A percentile compares a stretch with the other conserved stretches of the same genome.
Conservation (phyloP, 2,113 vertebrate species). For the Erythrolamprus reginae region DNA sequence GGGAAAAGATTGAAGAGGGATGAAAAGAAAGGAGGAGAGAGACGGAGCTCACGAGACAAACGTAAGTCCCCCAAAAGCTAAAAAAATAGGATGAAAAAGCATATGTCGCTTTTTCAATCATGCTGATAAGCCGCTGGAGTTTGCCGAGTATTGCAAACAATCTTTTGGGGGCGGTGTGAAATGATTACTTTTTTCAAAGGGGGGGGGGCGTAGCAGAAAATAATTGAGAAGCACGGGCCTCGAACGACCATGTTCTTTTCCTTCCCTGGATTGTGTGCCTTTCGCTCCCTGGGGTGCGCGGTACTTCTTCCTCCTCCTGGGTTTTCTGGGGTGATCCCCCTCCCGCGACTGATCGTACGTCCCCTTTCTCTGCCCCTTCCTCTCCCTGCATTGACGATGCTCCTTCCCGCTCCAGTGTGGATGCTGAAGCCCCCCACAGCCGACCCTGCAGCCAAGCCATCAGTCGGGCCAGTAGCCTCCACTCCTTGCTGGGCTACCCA, state of each 20-base stretch:
- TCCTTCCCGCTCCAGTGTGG: slow-evolving; percentile 59
- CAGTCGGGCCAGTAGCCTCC: slow-evolving; percentile 54
- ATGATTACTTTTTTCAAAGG: too few species aligned
- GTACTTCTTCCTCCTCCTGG: neutral
- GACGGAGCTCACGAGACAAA: too few species aligned
- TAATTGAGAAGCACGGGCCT: too few species aligned
- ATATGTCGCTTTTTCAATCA: too few species aligned
- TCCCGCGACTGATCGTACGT: neutral
- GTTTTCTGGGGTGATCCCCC: neutral
- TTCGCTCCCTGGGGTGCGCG: neutral
- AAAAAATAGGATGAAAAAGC: too few species aligned
- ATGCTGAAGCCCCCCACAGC: slow-evolving; percentile 50
- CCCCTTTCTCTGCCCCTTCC: neutral
- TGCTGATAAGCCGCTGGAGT: too few species aligned
- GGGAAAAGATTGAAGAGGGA: too few species aligned
- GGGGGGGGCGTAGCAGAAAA: too few species aligned
- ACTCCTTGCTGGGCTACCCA: slow-evolving; percentile 56
- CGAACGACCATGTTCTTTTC: neutral
- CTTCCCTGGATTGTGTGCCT: neutral
- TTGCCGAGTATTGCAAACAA: too few species aligned
- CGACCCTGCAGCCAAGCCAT: slow-evolving; percentile 40
- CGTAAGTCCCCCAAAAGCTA: too few species aligned
- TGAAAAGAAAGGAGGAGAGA: too few species aligned
- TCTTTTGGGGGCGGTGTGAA: too few species aligned
- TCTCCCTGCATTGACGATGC: slow-evolving; percentile 23